Conservation (phyloP, 2,888 invertebrate species). For the Cheilosia grossa region DNA sequence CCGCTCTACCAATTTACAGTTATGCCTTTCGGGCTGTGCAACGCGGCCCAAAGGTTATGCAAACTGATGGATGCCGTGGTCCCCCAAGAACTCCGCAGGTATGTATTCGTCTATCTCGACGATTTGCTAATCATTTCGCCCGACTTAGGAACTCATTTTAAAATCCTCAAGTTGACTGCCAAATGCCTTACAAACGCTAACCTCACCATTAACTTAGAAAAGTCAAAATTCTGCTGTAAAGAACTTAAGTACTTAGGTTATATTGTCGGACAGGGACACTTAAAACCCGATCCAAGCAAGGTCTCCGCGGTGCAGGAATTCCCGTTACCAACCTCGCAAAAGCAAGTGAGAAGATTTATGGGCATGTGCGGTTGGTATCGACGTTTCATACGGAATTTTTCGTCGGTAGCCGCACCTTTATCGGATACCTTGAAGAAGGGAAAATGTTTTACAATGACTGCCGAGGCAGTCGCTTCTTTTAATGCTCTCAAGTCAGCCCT, state of each 20-base stretch:
- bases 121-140: conserved; percentile 62
- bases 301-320: conserved; percentile 40
- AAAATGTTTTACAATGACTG: neutral
- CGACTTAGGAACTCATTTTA: conserved; percentile 52
- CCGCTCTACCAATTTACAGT: too few relatives aligned
- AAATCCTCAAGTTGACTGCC: conserved; percentile 53
- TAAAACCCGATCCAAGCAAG: conserved; percentile 48
- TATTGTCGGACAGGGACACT: conserved; percentile 48
- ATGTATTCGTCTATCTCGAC: conserved; percentile 61
- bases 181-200: conserved; percentile 52
- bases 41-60: conserved; percentile 64
- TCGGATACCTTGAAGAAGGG: conserved; percentile 1
- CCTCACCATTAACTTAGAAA: conserved; percentile 63
- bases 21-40: conserved; percentile 22
- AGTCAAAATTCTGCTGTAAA: conserved; percentile 4
- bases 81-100: conserved; percentile 34
- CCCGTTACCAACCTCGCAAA: conserved; percentile 66
- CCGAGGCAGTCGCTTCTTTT: conserved; percentile 26
- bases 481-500: conserved; percentile 30
- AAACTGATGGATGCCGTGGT: conserved; percentile 51
- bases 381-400: conserved; percentile 70
- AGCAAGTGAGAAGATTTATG: conserved; percentile 71
- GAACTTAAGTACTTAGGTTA: conserved; percentile 60
- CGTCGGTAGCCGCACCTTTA: conserved; percentile 27
- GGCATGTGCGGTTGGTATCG: conserved; percentile 75